phyloP scores from a whole-genome alignment of 2,888 invertebrate species.

The Oscheius sp. region DNA sequence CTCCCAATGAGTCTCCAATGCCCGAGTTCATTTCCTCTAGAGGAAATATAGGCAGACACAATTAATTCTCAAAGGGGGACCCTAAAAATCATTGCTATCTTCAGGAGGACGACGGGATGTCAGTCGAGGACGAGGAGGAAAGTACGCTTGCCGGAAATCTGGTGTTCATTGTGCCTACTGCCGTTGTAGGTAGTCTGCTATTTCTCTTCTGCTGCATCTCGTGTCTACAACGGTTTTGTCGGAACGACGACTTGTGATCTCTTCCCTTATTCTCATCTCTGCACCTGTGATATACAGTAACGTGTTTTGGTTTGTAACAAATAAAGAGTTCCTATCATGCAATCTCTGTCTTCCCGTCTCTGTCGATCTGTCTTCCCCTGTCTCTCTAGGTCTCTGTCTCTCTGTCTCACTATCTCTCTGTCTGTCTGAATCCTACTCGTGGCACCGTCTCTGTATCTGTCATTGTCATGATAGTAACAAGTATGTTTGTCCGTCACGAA shows the following conservation, averaged over 20 bases:
- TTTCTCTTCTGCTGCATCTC: conserved; percentile 55
- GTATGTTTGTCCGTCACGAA: too few relatives aligned
- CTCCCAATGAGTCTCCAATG: conserved; percentile 17
- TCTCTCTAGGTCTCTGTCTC: too few relatives aligned
- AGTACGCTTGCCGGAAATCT: conserved; percentile 48
- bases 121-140: conserved; percentile 52
- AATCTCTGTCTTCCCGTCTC: too few relatives aligned
- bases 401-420: too few relatives aligned
- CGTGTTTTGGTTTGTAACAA: too few relatives aligned
- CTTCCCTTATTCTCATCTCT: conserved; percentile 6
- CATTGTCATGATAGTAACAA: too few relatives aligned
- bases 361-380: too few relatives aligned
- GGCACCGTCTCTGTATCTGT: too few relatives aligned
- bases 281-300: conserved; percentile 7
- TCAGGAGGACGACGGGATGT: conserved; percentile 52
- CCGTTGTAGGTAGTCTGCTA: conserved; percentile 50
- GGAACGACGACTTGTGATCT: conserved; percentile 41
- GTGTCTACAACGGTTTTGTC: conserved; percentile 54
- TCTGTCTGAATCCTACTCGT: too few relatives aligned
- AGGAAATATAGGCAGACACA: conserved; percentile 18
- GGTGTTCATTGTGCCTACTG: conserved; percentile 52
- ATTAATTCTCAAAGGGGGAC: conserved; percentile 24
- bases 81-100: conserved; percentile 12
- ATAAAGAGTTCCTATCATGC: too few relatives aligned
- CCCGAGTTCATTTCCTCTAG: neutral